phyloP scores from a whole-genome alignment of 2,113 vertebrate genomes.

The Pogonocichla stellata region DNA sequence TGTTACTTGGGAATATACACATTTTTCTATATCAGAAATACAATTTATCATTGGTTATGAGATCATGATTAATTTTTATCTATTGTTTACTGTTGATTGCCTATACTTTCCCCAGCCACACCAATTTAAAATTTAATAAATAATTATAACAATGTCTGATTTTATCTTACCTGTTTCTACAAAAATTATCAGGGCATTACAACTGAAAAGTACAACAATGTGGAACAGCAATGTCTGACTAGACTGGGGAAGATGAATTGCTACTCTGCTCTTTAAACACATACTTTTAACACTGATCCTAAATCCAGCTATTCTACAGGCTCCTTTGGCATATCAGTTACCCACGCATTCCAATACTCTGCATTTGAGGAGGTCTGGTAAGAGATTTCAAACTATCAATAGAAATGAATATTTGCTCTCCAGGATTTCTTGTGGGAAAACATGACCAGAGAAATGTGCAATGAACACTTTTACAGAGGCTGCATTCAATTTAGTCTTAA shows the following conservation, averaged over 20 bases:
- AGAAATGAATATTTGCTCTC: background rate
- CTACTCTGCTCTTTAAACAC: background rate
- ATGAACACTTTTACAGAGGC: background rate
- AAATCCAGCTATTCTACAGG: background rate
- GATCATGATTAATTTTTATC: background rate
- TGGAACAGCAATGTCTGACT: background rate
- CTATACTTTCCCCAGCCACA: background rate
- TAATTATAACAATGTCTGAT: background rate
- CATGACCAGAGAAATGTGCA: background rate
- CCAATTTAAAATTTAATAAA: background rate
- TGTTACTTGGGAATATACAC: background rate
- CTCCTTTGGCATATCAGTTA: background rate
- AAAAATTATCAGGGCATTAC: background rate
- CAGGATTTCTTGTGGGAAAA: background rate
- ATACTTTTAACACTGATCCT: background rate
- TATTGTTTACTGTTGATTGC: background rate
- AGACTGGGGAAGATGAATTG: background rate
- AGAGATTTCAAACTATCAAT: background rate
- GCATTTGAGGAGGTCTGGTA: background rate
- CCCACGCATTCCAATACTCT: background rate
- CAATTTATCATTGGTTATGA: background rate
- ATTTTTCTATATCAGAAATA: background rate
- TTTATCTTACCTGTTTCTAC: background rate
- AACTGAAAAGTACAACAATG: background rate
- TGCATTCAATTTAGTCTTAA: background rate